These are phyloP conservation scores for Phaonia tiefii DNA, from an alignment of 2,888 invertebrate genomes.

Conservation along the genomic window DNA sequence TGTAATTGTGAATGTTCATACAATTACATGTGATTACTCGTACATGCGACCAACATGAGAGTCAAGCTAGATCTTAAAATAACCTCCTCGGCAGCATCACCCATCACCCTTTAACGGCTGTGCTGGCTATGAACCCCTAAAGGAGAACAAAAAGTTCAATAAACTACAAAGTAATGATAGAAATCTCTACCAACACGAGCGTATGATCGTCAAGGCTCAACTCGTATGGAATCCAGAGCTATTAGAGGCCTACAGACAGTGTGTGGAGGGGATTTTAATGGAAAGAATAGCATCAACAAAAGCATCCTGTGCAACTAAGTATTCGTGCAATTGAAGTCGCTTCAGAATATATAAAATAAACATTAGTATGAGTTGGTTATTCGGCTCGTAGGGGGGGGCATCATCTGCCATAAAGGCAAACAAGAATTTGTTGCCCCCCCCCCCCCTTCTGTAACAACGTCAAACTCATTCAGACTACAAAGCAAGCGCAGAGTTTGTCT, in stretches of 20 bases:
- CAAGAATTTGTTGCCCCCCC: no score
- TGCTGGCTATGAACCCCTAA: neutral
- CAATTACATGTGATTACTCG: neutral
- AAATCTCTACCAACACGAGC: conserved; percentile 16
- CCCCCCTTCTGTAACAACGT: no score
- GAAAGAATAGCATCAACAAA: no score
- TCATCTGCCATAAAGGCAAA: no score
- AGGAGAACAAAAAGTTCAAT: neutral
- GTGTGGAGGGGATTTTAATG: no score
- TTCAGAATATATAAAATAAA: no score
- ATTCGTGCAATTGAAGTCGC: conserved; percentile 29
- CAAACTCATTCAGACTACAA: neutral
- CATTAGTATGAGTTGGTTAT: no score
- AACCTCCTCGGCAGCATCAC: neutral
- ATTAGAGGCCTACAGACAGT: no score
- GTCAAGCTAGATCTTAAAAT: neutral
- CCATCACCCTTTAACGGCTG: neutral
- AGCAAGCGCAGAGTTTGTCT: conserved; percentile 41
- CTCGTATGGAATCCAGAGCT: neutral
- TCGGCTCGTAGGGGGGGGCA: no score
- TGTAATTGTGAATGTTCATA: conserved; percentile 18
- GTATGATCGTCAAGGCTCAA: neutral
- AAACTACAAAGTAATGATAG: conserved; percentile 35
- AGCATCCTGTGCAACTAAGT: conserved; percentile 25
- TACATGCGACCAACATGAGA: neutral